Percentiles rank a stretch among this genome's conserved stretches.
Evolutionary conservation across 2,797 vertebrate species (phyloP).

Genomic region (Poecilia velifera): DNA sequence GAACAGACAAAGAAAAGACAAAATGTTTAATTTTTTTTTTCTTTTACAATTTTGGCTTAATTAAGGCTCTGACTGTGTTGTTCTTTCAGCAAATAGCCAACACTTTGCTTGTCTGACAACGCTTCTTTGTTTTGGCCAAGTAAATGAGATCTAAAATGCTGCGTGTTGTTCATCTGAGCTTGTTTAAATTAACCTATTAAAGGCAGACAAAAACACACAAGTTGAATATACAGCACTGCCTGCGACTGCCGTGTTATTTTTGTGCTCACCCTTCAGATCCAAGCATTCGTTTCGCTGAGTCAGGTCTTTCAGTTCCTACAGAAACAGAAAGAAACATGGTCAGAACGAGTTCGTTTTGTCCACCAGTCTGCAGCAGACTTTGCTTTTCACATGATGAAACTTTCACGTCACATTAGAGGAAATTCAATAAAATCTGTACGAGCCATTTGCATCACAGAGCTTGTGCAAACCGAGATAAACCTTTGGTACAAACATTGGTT

Average conservation of each 20-base stretch:
- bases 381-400: conserved; percentile 20
- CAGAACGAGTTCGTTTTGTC: conserved; percentile 21
- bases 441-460: conserved; percentile 9
- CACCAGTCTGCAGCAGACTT: conserved; percentile 10
- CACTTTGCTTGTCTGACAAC: background rate
- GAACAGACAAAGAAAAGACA: no score
- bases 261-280: conserved; percentile 90
- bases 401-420: conserved; percentile 24
- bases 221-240: background rate
- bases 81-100: no score
- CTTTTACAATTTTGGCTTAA: no score
- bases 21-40: no score
- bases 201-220: background rate
- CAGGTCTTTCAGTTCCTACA: conserved; percentile 90
- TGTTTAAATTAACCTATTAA: background rate
- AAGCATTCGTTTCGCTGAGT: conserved; percentile 91
- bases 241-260: background rate
- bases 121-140: background rate
- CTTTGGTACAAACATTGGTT: background rate
- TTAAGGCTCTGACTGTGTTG: no score
- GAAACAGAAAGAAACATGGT: conserved; percentile 47
- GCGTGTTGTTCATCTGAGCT: background rate
- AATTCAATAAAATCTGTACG: conserved; percentile 1
- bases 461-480: conserved; percentile 14
- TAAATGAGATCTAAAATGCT: background rate